Evolutionary conservation across 2,888 invertebrate genomes (phyloP).

Genomic region (Torymus tubicola): DNA sequence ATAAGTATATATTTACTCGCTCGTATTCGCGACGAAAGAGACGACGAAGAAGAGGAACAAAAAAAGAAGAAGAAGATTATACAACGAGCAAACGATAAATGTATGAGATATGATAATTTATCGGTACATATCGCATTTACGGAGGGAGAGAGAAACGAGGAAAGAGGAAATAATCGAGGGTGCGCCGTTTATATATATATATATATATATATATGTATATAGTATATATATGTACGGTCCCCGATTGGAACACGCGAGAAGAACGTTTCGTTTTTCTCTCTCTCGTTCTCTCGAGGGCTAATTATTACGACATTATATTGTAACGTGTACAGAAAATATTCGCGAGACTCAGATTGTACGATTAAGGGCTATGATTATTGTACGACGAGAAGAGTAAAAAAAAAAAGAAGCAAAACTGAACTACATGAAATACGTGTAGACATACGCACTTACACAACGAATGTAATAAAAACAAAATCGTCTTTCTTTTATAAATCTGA

Average conservation of each 20-base stretch:
- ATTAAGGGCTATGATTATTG: constrained; percentile 35
- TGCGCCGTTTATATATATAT: neutral
- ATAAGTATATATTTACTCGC: constrained; percentile 20
- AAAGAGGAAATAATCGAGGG: constrained; percentile 3
- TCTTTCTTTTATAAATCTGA: constrained; percentile 57
- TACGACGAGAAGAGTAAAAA: no score
- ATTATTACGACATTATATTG: neutral
- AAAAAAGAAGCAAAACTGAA: neutral
- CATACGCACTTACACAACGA: constrained; percentile 60
- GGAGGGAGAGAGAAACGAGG: constrained; percentile 27
- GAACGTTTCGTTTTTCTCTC: constrained; percentile 1
- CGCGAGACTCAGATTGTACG: constrained; percentile 5
- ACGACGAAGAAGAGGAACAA: constrained; percentile 3
- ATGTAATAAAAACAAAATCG: constrained; percentile 60
- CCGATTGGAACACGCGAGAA: neutral
- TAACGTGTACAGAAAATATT: constrained; percentile 29
- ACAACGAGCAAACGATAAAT: constrained; percentile 26
- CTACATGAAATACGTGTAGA: constrained; percentile 27
- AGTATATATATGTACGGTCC: neutral
- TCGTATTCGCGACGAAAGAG: constrained; percentile 5
- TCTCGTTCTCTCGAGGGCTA: neutral
- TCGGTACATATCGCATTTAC: constrained; percentile 70
- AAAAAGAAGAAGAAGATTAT: neutral
- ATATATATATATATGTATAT: neutral
- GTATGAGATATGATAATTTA: constrained; percentile 60